Percentiles rank a stretch among this genome's conserved stretches.
These are phyloP conservation scores for Trachelipus rathkii DNA, from an alignment of 1,140 invertebrate species.

Conservation along the genomic window DNA sequence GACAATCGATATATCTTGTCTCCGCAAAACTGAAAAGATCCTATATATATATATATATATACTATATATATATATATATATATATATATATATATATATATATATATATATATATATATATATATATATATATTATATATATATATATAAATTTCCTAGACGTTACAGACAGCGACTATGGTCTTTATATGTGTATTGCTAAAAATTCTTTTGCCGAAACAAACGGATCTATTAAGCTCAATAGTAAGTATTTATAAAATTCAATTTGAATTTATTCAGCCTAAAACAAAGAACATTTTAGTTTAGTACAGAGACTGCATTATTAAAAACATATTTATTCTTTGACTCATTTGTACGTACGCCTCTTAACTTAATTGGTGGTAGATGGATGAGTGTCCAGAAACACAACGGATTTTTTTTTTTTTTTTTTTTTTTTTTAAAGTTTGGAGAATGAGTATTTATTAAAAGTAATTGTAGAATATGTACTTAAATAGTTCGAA, in stretches of 20 bases:
- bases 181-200: slow-evolving; percentile 81
- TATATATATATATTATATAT: slow-evolving; percentile 23
- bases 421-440: no score
- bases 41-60: slow-evolving; percentile 5
- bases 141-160: background rate
- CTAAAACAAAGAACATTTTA: no score
- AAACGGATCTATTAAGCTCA: slow-evolving; percentile 79
- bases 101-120: slow-evolving; percentile 20
- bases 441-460: no score
- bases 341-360: background rate
- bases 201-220: slow-evolving; percentile 87
- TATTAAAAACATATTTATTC: background rate
- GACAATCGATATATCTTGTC: no score
- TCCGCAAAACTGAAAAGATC: no score
- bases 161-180: slow-evolving; percentile 63
- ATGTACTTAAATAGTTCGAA: no score
- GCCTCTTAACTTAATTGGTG: no score
- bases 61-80: slow-evolving; percentile 13
- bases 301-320: background rate
- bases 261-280: no score
- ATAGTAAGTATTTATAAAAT: slow-evolving; percentile 63
- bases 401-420: background rate
- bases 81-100: slow-evolving; percentile 17
- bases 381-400: no score
- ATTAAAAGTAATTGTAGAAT: no score